Conservation (phyloP, 2,888 invertebrate species). For the Zygogramma bicolorata region DNA sequence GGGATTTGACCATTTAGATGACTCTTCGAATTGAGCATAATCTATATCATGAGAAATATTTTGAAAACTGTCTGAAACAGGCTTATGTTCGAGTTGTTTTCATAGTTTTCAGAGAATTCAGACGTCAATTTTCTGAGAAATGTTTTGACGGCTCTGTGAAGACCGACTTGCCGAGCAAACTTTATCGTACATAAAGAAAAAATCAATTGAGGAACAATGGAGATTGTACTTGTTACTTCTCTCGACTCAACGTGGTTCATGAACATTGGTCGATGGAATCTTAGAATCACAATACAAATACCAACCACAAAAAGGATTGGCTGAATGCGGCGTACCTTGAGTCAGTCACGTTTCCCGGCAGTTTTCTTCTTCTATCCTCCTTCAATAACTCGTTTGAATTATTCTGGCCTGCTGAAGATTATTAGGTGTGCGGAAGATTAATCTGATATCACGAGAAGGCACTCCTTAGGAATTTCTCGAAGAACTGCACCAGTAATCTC, state of each 20-base stretch:
- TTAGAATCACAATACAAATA: background rate
- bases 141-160: too few relatives aligned
- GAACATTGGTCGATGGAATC: constrained; percentile 6
- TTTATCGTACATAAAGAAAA: too few relatives aligned
- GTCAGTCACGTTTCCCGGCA: constrained; percentile 14
- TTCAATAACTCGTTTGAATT: constrained; percentile 10
- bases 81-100: too few relatives aligned
- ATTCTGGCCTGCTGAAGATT: background rate
- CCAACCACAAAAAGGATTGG: constrained; percentile 6
- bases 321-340: constrained; percentile 12
- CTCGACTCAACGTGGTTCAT: background rate
- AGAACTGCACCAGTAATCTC: background rate
- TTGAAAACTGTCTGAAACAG: too few relatives aligned
- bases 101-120: too few relatives aligned
- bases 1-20: too few relatives aligned
- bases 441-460: background rate
- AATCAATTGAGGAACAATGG: constrained; percentile 8
- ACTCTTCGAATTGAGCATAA: too few relatives aligned
- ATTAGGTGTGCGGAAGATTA: background rate
- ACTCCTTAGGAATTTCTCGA: background rate
- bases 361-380: background rate
- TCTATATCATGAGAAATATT: too few relatives aligned
- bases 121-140: too few relatives aligned
- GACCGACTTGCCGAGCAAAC: too few relatives aligned
- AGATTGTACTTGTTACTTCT: background rate